phyloP scores from a whole-genome alignment of 2,797 vertebrate genomes.

The Danio albolineatus region DNA sequence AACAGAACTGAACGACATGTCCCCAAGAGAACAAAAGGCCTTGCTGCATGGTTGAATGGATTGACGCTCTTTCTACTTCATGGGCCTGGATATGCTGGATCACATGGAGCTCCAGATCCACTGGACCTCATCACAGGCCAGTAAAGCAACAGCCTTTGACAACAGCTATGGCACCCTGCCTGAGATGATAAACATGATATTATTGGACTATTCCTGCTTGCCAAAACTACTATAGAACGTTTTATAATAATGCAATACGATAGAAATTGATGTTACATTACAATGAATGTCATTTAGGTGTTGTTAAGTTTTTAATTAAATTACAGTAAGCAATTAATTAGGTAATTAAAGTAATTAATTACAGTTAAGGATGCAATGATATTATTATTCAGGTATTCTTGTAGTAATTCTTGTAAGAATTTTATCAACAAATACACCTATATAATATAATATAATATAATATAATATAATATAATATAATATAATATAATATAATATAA shows the following conservation, averaged over 20 bases:
- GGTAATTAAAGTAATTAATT: no score
- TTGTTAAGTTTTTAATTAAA: no score
- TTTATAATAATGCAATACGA: no score
- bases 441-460: no score
- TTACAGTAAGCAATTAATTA: no score
- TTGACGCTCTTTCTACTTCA: conserved; percentile 11
- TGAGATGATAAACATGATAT: conserved; percentile 15
- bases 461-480: no score
- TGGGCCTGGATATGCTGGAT: conserved; percentile 10
- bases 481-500: no score
- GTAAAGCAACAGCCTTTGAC: background rate
- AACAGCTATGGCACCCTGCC: background rate
- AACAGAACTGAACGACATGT: conserved; percentile 36
- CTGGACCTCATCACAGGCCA: conserved; percentile 6
- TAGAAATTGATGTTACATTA: background rate
- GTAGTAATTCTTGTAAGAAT: no score
- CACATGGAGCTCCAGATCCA: conserved; percentile 21
- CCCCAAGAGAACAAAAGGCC: conserved; percentile 40
- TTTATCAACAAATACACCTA: no score
- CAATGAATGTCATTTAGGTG: background rate
- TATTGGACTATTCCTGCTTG: background rate
- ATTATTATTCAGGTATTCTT: no score
- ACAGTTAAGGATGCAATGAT: background rate
- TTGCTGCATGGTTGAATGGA: conserved; percentile 32
- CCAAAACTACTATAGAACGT: background rate